phyloP scores from a whole-genome alignment of 2,888 invertebrate species.

The Diaphora mendica region DNA sequence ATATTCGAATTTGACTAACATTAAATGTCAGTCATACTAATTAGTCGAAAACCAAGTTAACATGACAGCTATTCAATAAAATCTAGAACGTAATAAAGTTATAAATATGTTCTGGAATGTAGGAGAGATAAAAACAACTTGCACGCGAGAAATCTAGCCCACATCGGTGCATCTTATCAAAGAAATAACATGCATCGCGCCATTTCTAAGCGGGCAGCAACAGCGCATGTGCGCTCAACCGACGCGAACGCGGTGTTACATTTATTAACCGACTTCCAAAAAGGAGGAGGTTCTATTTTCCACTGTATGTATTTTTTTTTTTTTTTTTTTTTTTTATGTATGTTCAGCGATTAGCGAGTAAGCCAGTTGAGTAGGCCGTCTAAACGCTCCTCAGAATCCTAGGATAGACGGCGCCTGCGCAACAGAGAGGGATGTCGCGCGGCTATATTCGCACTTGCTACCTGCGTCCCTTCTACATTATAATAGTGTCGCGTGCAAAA shows the following conservation, averaged over 20 bases:
- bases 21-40: neutral
- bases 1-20: neutral
- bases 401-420: too few relatives aligned
- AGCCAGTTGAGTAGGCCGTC: too few relatives aligned
- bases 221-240: conserved; percentile 12
- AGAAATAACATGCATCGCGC: neutral
- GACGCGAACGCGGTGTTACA: conserved; percentile 6
- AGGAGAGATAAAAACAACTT: conserved; percentile 10
- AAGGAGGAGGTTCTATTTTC: too few relatives aligned
- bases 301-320: too few relatives aligned
- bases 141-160: neutral
- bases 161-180: conserved; percentile 10
- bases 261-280: too few relatives aligned
- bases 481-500: too few relatives aligned
- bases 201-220: conserved; percentile 6
- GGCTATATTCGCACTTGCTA: too few relatives aligned
- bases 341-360: too few relatives aligned
- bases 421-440: too few relatives aligned
- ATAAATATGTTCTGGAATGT: neutral
- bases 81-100: neutral
- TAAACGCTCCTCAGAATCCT: too few relatives aligned
- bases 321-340: too few relatives aligned
- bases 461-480: too few relatives aligned
- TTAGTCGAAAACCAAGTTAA: neutral
- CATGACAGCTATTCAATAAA: neutral